Conservation (phyloP, 2,888 invertebrate species). For the Papilio demoleus region DNA sequence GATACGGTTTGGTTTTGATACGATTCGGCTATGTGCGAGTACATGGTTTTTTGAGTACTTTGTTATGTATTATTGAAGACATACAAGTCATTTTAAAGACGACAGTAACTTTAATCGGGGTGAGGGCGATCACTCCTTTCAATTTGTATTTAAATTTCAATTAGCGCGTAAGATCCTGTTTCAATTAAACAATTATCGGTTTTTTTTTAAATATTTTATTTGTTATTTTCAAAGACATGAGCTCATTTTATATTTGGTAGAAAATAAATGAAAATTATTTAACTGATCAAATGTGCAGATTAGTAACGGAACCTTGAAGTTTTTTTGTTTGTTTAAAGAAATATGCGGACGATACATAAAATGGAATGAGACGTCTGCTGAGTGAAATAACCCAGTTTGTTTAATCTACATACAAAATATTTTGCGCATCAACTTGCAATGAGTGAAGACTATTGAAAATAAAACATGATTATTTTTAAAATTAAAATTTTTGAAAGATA, state of each 20-base stretch:
- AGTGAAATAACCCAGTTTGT: slow-evolving; percentile 38
- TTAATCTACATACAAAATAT: slow-evolving; percentile 34
- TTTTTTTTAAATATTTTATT: neutral
- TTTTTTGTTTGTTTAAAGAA: slow-evolving; percentile 21
- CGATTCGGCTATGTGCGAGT: too few relatives aligned
- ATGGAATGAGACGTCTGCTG: slow-evolving; percentile 24
- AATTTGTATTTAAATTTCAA: slow-evolving; percentile 32
- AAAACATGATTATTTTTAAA: neutral
- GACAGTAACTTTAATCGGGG: slow-evolving; percentile 28
- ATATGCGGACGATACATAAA: slow-evolving; percentile 12
- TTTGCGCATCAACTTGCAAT: slow-evolving; percentile 16
- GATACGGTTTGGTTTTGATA: too few relatives aligned
- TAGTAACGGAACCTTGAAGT: slow-evolving; percentile 13
- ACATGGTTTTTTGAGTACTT: slow-evolving; percentile 53
- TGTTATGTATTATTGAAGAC: slow-evolving; percentile 51
- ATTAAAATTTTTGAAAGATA: too few relatives aligned
- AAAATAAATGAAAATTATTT: neutral
- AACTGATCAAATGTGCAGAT: neutral
- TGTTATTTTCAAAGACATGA: neutral
- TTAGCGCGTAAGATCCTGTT: slow-evolving; percentile 1
- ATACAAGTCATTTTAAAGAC: slow-evolving; percentile 46
- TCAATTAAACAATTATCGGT: neutral
- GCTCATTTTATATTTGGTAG: neutral
- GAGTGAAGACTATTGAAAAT: neutral
- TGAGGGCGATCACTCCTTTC: slow-evolving; percentile 34